Evolutionary conservation across 2,888 invertebrate genomes (phyloP).

Genomic region (Ariolimax columbianus): DNA sequence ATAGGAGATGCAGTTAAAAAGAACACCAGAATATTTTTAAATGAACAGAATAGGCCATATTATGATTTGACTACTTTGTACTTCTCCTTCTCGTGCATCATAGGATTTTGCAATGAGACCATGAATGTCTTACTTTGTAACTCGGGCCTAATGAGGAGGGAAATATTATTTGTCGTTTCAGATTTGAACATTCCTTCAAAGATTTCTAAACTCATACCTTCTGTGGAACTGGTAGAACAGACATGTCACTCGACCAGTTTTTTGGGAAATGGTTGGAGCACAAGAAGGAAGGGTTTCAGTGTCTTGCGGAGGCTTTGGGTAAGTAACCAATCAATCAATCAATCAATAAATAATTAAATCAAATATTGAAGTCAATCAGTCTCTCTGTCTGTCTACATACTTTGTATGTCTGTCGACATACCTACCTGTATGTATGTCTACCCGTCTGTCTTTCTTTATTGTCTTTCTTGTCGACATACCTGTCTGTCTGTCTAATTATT

Average conservation of each 20-base stretch:
- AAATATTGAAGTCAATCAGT: not conserved
- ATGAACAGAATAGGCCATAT: too few relatives aligned
- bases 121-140: too few relatives aligned
- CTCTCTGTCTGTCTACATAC: not conserved
- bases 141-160: too few relatives aligned
- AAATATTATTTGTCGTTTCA: too few relatives aligned
- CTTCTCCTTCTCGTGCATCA: too few relatives aligned
- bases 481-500: too few relatives aligned
- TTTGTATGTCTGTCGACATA: not conserved
- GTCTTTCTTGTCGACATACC: not conserved
- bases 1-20: too few relatives aligned
- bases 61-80: too few relatives aligned
- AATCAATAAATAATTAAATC: not conserved
- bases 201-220: not conserved
- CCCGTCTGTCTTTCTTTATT: slow-evolving; percentile 4
- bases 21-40: too few relatives aligned
- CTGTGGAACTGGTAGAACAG: not conserved
- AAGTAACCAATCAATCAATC: slow-evolving; percentile 1
- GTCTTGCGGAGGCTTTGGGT: slow-evolving; percentile 48
- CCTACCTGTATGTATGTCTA: slow-evolving; percentile 12
- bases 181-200: not conserved
- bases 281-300: slow-evolving; percentile 52
- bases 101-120: too few relatives aligned
- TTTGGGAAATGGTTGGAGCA: slow-evolving; percentile 52
- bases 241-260: slow-evolving; percentile 50